Evolutionary conservation across 2,888 invertebrate genomes (phyloP).

Genomic region (Nowickia ferox): DNA sequence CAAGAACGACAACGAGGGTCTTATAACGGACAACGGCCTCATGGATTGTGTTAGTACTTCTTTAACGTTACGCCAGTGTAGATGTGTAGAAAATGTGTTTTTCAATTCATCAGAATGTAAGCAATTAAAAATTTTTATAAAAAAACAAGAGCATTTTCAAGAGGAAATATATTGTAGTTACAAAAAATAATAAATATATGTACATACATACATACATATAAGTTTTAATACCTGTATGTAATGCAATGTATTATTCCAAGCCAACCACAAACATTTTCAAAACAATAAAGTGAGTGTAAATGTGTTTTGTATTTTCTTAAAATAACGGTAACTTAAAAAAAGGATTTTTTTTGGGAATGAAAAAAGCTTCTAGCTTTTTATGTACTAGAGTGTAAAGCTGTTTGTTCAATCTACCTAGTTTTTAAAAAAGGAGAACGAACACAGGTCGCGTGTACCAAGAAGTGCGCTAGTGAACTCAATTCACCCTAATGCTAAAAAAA

Average conservation of each 20-base stretch:
- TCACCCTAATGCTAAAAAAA: conserved; percentile 50
- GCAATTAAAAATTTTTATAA: conserved; percentile 34
- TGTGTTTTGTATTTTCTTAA: not conserved
- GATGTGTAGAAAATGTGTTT: conserved; percentile 59
- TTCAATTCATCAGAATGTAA: conserved; percentile 47
- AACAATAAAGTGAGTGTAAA: not conserved
- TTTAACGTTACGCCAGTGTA: conserved; percentile 67
- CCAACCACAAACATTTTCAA: conserved; percentile 9
- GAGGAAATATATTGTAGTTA: conserved; percentile 36
- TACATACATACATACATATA: too few species aligned
- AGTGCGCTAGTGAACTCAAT: conserved; percentile 61
- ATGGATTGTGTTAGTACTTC: conserved; percentile 71
- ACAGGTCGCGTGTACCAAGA: conserved; percentile 65
- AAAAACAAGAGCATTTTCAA: conserved; percentile 38
- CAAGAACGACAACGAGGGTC: conserved; percentile 61
- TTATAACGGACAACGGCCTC: conserved; percentile 74
- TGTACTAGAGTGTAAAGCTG: conserved; percentile 61
- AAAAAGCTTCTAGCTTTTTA: conserved; percentile 46
- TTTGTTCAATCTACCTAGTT: conserved; percentile 66
- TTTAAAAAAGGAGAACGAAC: conserved; percentile 65
- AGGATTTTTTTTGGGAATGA: conserved; percentile 18
- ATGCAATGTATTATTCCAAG: not conserved
- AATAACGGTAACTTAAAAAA: conserved; percentile 38
- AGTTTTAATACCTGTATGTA: not conserved
- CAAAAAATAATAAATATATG: too few species aligned